Percentiles rank a stretch among this genome's conserved stretches.
Conservation (phyloP, 2,113 vertebrate genomes). For the zebrafish (Danio rerio) region DNA sequence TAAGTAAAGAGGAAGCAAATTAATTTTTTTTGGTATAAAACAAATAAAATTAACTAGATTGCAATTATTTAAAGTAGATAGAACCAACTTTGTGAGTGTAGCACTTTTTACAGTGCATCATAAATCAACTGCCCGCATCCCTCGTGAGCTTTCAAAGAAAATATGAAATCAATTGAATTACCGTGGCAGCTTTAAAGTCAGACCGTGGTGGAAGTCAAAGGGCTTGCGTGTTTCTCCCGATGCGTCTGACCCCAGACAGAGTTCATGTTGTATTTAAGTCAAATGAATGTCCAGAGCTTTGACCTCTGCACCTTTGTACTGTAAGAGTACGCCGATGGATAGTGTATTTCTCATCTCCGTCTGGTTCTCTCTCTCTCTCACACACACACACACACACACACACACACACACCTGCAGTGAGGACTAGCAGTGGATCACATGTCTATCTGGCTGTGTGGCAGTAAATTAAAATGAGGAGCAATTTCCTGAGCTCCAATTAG, state of each 20-base stretch:
- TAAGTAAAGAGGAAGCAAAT: no score
- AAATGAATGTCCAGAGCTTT: constrained; percentile 56
- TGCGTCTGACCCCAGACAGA: constrained; percentile 51
- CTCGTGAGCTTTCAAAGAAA: constrained; percentile 42
- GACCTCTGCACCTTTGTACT: constrained; percentile 56
- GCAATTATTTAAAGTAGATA: no score
- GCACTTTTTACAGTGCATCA: no score
- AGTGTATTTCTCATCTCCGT: constrained; percentile 22
- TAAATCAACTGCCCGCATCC: constrained; percentile 46
- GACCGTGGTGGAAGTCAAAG: constrained; percentile 28
- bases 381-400: constrained; percentile 62
- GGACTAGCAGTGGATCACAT: constrained; percentile 65
- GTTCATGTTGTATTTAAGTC: constrained; percentile 61
- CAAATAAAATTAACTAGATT: no score
- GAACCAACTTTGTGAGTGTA: no score
- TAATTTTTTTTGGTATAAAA: no score
- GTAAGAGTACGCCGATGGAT: constrained; percentile 26
- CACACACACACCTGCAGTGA: constrained; percentile 67
- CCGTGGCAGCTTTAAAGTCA: constrained; percentile 34
- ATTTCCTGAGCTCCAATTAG: constrained; percentile 82
- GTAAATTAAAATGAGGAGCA: constrained; percentile 79
- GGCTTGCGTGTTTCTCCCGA: constrained; percentile 35
- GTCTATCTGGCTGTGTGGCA: constrained; percentile 74
- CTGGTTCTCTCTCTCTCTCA: neutral
- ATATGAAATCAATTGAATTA: constrained; percentile 57